A percentile compares a stretch with the other conserved stretches of the same genome.
Evolutionary conservation across 2,113 vertebrate species (phyloP).

Genomic region (Ageneiosus marmoratus): DNA sequence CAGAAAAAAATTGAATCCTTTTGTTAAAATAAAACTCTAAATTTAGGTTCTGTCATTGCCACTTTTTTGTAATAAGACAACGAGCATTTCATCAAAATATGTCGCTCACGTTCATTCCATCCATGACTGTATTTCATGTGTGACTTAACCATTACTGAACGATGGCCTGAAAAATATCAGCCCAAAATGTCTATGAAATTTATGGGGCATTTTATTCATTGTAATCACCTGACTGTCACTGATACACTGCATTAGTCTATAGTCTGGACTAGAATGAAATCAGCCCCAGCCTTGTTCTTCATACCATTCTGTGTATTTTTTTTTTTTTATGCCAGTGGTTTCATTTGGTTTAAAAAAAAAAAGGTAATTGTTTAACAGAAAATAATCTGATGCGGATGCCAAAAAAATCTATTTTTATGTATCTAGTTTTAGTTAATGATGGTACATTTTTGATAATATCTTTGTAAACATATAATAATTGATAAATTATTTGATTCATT

Average conservation of each 20-base stretch:
- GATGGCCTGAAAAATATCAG: background rate
- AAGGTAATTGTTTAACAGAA: no score
- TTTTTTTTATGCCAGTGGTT: no score
- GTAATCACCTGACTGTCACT: background rate
- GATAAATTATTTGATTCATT: background rate
- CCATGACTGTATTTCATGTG: background rate
- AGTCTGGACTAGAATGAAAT: background rate
- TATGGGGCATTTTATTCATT: background rate
- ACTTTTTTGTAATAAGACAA: background rate
- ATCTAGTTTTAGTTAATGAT: background rate
- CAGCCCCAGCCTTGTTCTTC: background rate
- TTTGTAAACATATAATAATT: background rate
- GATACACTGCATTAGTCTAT: no score
- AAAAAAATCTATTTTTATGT: background rate
- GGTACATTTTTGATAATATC: background rate
- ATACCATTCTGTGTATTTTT: background rate
- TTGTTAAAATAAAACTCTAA: background rate
- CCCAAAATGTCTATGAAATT: background rate
- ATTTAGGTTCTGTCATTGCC: background rate
- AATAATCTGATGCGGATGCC: no score
- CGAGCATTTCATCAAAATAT: background rate
- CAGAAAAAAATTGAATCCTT: background rate
- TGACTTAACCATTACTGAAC: background rate
- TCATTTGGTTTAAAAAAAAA: no score
- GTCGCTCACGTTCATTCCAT: background rate